Conservation (phyloP, 1,140 invertebrate genomes). For the Papilio polytes region DNA sequence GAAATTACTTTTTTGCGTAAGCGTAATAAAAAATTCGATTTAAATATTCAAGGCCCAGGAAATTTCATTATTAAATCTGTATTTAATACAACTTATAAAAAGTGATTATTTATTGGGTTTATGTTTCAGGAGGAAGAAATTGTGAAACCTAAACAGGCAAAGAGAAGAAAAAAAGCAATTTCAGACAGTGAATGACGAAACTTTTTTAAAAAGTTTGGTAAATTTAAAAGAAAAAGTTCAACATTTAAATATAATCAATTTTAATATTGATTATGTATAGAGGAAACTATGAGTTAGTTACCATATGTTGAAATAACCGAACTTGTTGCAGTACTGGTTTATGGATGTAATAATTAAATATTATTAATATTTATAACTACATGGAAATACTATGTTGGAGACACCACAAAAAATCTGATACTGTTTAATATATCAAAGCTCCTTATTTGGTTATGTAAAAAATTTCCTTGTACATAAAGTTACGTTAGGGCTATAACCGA, state of each 20-base stretch:
- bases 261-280: constrained; percentile 55
- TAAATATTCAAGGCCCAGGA: no score
- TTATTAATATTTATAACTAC: constrained; percentile 39
- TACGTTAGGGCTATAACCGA: not conserved
- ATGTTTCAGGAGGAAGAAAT: constrained; percentile 90
- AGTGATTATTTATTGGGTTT: constrained; percentile 35
- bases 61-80: not conserved
- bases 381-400: not conserved
- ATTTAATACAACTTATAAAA: not conserved
- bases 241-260: constrained; percentile 78
- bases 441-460: not conserved
- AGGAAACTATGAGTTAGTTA: constrained; percentile 60
- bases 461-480: not conserved
- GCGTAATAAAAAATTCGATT: no score
- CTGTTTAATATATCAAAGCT: constrained; percentile 1
- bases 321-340: constrained; percentile 41
- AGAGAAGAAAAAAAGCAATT: constrained; percentile 94
- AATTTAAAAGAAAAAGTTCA: constrained; percentile 82
- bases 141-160: constrained; percentile 92
- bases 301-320: constrained; percentile 54
- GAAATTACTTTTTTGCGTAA: no score
- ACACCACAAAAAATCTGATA: not conserved
- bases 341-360: constrained; percentile 56
- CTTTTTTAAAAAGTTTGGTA: constrained; percentile 70
- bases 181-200: constrained; percentile 93